phyloP scores from a whole-genome alignment of 1,140 invertebrate genomes.

The Heliconius congener region DNA sequence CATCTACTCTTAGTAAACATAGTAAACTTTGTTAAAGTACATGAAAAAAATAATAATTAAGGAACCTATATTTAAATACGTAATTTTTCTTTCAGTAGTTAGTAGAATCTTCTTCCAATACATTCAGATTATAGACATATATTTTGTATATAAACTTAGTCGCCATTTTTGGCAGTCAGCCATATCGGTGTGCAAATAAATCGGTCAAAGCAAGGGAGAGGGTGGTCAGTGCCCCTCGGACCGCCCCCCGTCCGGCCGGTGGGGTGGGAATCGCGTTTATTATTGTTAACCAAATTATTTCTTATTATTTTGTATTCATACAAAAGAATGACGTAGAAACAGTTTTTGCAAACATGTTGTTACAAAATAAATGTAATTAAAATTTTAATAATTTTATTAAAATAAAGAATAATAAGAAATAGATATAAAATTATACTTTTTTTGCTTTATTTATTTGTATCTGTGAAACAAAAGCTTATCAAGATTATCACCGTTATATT shows the following conservation, averaged over 20 bases:
- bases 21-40: too few species aligned
- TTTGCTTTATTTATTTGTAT: background rate
- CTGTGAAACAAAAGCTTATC: too few species aligned
- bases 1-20: too few species aligned
- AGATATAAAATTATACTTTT: background rate
- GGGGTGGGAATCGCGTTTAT: slow-evolving; percentile 26
- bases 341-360: background rate
- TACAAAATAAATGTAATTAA: too few species aligned
- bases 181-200: slow-evolving; percentile 64
- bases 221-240: slow-evolving; percentile 64
- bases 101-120: background rate
- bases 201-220: slow-evolving; percentile 59
- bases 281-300: slow-evolving; percentile 14
- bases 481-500: too few species aligned
- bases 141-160: slow-evolving; percentile 7
- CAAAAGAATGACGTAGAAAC: background rate
- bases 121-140: background rate
- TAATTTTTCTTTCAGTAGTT: background rate
- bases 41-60: too few species aligned
- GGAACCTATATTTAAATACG: background rate
- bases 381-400: background rate
- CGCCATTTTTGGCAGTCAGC: slow-evolving; percentile 23
- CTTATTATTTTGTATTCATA: background rate
- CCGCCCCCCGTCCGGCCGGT: slow-evolving; percentile 49
- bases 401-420: background rate